phyloP scores from a whole-genome alignment of 64 coral and sea anemone genomes.

The Cladopsammia gracilis region DNA sequence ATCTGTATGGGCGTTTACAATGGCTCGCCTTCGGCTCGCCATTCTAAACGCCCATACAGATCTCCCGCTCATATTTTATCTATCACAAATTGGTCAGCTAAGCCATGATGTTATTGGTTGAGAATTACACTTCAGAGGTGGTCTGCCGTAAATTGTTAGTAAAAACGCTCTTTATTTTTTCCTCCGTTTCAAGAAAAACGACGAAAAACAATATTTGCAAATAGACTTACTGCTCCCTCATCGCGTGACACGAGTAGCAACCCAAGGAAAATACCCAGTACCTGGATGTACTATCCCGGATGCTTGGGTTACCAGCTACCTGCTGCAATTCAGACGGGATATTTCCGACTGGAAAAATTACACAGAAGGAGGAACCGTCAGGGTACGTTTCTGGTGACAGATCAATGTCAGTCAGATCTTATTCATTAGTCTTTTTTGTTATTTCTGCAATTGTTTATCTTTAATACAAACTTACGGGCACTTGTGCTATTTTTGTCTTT shows the following conservation, averaged over 20 bases:
- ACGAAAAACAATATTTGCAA: slow-evolving; percentile 1
- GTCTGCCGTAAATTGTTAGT: background rate
- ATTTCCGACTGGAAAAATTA: background rate
- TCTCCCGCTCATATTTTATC: too few species aligned
- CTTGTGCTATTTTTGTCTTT: too few species aligned
- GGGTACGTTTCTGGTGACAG: background rate
- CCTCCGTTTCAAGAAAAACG: background rate
- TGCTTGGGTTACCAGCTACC: slow-evolving; percentile 39
- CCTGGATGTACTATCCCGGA: slow-evolving; percentile 26
- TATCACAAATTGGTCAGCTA: too few species aligned
- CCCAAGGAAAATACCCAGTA: slow-evolving; percentile 35
- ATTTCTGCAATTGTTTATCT: too few species aligned
- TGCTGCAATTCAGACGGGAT: slow-evolving; percentile 17
- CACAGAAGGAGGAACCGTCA: background rate
- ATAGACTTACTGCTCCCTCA: background rate
- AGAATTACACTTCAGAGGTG: too few species aligned
- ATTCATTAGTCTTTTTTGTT: too few species aligned
- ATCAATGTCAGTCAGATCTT: too few species aligned
- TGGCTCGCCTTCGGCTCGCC: too few species aligned
- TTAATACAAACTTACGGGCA: too few species aligned
- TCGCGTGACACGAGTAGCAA: slow-evolving; percentile 33
- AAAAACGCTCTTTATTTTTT: background rate
- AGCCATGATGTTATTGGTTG: too few species aligned
- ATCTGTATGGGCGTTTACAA: too few species aligned
- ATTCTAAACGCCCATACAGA: too few species aligned